These are phyloP conservation scores for Villa cingulata DNA, from an alignment of 2,888 invertebrate genomes.

Conservation along the genomic window DNA sequence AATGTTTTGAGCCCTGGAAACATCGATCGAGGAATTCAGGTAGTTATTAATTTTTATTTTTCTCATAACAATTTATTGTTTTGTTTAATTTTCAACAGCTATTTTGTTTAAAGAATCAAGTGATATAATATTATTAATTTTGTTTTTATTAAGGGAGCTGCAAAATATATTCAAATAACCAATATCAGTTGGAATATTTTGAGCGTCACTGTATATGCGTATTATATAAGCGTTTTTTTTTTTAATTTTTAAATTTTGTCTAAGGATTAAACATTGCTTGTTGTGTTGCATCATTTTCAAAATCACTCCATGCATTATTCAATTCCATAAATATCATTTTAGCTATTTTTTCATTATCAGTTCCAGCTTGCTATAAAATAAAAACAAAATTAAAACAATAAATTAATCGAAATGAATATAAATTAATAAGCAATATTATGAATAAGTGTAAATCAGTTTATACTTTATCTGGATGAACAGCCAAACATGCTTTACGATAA, in stretches of 20 bases:
- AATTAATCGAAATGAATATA: background rate
- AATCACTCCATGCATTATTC: constrained; percentile 97
- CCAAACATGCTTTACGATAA: constrained; percentile 89
- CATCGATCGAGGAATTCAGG: no score
- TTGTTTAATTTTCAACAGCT: no score
- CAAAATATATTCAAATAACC: no score
- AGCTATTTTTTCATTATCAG: constrained; percentile 82
- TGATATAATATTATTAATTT: no score
- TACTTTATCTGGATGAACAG: constrained; percentile 98
- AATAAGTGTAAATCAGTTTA: constrained; percentile 10
- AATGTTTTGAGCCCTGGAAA: no score
- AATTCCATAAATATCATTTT: constrained; percentile 97
- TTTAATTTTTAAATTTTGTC: background rate
- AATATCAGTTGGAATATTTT: no score
- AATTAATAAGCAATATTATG: background rate
- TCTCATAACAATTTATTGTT: no score
- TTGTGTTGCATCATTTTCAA: constrained; percentile 65
- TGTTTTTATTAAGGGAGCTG: no score
- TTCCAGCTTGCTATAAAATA: constrained; percentile 68
- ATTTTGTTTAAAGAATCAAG: no score
- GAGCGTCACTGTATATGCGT: no score
- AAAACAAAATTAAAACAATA: background rate
- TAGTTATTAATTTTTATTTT: no score
- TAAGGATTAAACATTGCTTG: constrained; percentile 51
- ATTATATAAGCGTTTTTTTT: no score